Evolutionary conservation across 2,888 invertebrate genomes (phyloP), one percentile per base, ranked within the genome.

Genomic region (Clivina fossor): DNA sequence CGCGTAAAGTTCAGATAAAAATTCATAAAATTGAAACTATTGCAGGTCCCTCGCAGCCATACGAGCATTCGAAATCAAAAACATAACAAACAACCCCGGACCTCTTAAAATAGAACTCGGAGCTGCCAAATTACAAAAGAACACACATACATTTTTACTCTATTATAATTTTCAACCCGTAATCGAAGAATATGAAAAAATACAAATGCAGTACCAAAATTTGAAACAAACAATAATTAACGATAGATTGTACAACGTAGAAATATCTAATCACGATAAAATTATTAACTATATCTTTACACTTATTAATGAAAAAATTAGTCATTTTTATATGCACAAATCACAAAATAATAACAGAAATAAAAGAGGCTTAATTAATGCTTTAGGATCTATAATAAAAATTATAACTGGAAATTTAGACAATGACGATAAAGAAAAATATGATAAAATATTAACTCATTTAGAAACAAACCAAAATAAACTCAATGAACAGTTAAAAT

Each of bases 351-450:
- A n/a, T n/a, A n/a, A n/a, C n/a, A n/a, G n/a, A n/a, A n/a, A n/a
- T n/a, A n/a, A n/a, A n/a, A n/a, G 20, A 41, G 41, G 41, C n/a
- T 20, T 41, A 22, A 20, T 41, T 20, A 41, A 41, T 22, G 41
- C 22, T 5, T 15, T 41, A 41, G 41, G 41, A 9, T 11, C 20
- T 2, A 22, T 41, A 18, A 19, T 41, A 4, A 20, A 41, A 41
- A 5, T 4, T 11, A 41, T 41, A 5, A 41, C 41, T 5, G 41
- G 22, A 20, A 41, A 41, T 41, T 22, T 41, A 22, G 41, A 41
- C 22, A 4, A 18, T n/a, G 11, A 41, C 4, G 20, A 41, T 22
- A n/a, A n/a, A 20, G 22, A 41, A 41, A 41, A 20, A 8, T 41
- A 35, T 13, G 35, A 35, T 2, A 9, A 15, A 35, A 35, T 35